phyloP scores from a whole-genome alignment of 2,888 invertebrate genomes.

The Pollenia amentaria region DNA sequence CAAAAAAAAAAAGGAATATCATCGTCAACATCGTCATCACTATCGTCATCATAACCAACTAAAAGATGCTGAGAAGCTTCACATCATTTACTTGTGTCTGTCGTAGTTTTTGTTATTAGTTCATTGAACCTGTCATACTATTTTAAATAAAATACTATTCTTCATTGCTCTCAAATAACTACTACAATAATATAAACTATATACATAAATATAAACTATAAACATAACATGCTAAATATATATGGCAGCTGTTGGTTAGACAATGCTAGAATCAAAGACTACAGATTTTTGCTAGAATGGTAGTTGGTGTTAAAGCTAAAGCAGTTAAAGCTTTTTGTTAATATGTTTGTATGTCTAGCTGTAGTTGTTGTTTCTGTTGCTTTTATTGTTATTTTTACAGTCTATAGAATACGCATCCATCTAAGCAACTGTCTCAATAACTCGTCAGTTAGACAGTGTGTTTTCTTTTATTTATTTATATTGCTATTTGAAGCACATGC shows the following conservation, averaged over 20 bases:
- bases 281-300: conserved; percentile 11
- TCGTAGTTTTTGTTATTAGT: conserved; percentile 54
- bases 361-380: conserved; percentile 36
- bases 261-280: too few relatives aligned
- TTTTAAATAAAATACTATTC: conserved; percentile 36
- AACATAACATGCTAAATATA: not conserved
- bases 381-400: conserved; percentile 68
- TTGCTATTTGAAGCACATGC: conserved; percentile 29
- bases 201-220: not conserved
- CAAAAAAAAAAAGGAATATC: conserved; percentile 1
- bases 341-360: conserved; percentile 7
- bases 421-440: conserved; percentile 71
- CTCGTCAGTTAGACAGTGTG: conserved; percentile 44
- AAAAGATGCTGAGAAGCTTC: conserved; percentile 47
- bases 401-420: conserved; percentile 71
- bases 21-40: conserved; percentile 18
- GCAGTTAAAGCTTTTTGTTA: conserved; percentile 11
- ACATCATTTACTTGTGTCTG: conserved; percentile 62
- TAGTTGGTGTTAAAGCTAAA: conserved; percentile 14
- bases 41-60: conserved; percentile 37
- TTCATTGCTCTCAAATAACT: not conserved
- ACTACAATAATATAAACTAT: conserved; percentile 1
- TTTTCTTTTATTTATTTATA: conserved; percentile 4
- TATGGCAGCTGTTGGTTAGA: not conserved
- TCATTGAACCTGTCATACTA: conserved; percentile 65